phyloP scores from a whole-genome alignment of 2,888 invertebrate genomes.

The Invenusta paracnida region DNA sequence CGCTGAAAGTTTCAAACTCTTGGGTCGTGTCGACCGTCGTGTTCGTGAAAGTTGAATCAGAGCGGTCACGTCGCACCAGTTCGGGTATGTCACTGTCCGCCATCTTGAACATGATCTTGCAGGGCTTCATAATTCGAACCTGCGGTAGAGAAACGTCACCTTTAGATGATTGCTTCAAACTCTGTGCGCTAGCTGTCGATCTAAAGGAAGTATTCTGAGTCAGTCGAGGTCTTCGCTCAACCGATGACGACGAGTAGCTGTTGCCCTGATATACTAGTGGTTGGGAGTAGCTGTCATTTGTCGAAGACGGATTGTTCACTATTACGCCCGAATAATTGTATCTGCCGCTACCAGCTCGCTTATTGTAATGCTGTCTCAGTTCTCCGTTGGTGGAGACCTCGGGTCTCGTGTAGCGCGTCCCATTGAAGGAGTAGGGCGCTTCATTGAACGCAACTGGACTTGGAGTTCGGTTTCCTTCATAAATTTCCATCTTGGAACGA shows the following conservation, averaged over 20 bases:
- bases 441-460: background rate
- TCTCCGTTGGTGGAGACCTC: background rate
- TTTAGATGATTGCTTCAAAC: background rate
- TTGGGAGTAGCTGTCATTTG: background rate
- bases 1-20: slow-evolving; percentile 6
- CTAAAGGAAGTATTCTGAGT: too few species aligned
- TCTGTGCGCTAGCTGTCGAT: background rate
- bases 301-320: background rate
- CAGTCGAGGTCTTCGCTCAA: background rate
- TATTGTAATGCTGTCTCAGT: background rate
- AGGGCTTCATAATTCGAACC: background rate
- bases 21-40: background rate
- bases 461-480: background rate
- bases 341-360: background rate
- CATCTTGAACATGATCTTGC: background rate
- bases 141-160: background rate
- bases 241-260: background rate
- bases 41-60: background rate
- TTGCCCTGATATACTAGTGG: too few species aligned
- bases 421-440: background rate
- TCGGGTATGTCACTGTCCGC: too few species aligned
- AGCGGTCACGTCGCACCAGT: background rate
- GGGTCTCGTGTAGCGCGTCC: background rate
- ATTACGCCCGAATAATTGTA: background rate
- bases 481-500: background rate